A percentile compares a stretch with the other conserved stretches of the same genome.
Conservation (phyloP, 1,140 invertebrate species). For the Drusus annulatus region DNA sequence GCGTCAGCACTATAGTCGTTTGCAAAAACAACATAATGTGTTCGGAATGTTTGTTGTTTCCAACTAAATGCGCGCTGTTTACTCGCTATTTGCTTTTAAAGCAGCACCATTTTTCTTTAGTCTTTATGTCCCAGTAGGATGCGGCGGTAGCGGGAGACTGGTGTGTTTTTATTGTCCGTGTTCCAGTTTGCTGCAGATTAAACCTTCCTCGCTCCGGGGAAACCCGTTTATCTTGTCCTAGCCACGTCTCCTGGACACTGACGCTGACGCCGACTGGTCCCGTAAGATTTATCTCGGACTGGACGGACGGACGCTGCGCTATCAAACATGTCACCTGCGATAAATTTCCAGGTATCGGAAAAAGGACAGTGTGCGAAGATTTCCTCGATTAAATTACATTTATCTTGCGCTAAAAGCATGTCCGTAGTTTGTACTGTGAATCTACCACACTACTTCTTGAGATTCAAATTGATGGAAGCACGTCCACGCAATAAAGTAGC, state of each 20-base stretch:
- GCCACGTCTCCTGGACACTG: slow-evolving; percentile 12
- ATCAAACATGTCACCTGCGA: slow-evolving; percentile 6
- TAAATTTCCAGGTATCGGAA: neutral
- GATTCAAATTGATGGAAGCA: too few relatives aligned
- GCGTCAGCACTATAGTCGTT: too few relatives aligned
- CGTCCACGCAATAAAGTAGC: too few relatives aligned
- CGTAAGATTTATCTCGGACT: slow-evolving; percentile 28
- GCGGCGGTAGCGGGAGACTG: slow-evolving; percentile 16
- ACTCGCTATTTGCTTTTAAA: too few relatives aligned
- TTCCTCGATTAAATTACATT: too few relatives aligned
- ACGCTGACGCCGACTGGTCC: slow-evolving; percentile 7
- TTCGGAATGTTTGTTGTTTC: too few relatives aligned
- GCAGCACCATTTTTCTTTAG: neutral
- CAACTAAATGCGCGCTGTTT: too few relatives aligned
- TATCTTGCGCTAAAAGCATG: too few relatives aligned
- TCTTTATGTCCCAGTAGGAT: neutral
- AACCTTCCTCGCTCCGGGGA: neutral
- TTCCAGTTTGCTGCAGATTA: slow-evolving; percentile 31
- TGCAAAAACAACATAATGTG: too few relatives aligned
- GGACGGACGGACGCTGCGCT: neutral
- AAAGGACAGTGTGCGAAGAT: too few relatives aligned
- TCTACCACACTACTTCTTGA: too few relatives aligned
- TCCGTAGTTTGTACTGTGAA: too few relatives aligned
- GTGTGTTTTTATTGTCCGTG: slow-evolving; percentile 8
- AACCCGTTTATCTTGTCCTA: slow-evolving; percentile 30